Base-by-base conservation (phyloP, 2,888 invertebrate genomes). In the Polymixis flavicincta region DNA sequence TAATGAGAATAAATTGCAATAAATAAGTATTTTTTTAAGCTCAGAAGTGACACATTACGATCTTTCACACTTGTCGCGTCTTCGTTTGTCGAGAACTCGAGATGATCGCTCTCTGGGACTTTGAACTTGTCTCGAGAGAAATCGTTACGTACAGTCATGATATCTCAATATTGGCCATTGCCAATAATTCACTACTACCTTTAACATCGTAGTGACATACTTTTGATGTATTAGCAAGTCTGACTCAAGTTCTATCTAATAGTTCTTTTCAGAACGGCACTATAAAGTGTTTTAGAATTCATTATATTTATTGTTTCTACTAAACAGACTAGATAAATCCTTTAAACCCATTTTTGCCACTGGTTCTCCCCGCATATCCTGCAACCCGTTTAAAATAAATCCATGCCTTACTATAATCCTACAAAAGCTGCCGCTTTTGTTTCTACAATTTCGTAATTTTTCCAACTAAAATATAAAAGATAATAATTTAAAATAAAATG, bases 71-170 rank as follows among this genome's bases (percentile, higher is more conserved):
- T 74, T 59, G 82, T 67, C 76, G 32, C 66, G 65, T 59, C 50
- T 50, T 19, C 50, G 60, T 66, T 55, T 59, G 25, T 74, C 60
- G 61, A 77, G 75, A 69, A 68, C 42, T 71, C 50, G 61, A 77
- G 71, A 69, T 71, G 17, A 67, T 60, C 67, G 48, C 70, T 76
- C 68, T 70, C 63, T 69, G 72, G 75, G 78, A 85, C 76, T 85
- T 85, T 83, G 85, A 85, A 85, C 85, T 85, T 81, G 78, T 65
- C n/a, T 76, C 59, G 71, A 84, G 85, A 82, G 85, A 86, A 86
- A 86, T 84, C 82, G 63, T 71, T 74, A 65, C 65, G 45, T 60
- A 52, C 37, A 25, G 17, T 74, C 76, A 82, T 82, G 82, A 79
- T 78, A 74, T n/a, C 60, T 85, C 71, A 69, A 85, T 85, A 72